phyloP scores from a whole-genome alignment of 2,113 vertebrate genomes.

The Semnopithecus entellus region DNA sequence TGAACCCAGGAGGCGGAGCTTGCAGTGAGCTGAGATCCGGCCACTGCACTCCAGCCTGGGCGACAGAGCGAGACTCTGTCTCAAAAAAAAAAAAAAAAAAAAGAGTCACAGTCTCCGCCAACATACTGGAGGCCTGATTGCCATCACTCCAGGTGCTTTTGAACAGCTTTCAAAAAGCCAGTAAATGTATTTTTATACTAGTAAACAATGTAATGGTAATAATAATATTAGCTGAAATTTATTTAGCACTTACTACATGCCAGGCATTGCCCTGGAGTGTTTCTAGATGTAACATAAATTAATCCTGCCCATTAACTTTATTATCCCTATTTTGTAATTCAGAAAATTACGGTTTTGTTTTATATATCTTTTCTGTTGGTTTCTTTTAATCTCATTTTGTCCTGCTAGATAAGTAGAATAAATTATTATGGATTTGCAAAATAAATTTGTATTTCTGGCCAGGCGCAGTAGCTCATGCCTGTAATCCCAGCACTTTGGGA shows the following conservation, averaged over 20 bases:
- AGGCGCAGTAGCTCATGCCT: no score
- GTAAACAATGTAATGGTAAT: not conserved
- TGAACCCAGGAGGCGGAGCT: no score
- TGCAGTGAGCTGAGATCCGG: no score
- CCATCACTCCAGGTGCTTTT: not conserved
- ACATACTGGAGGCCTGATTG: not conserved
- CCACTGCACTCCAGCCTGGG: no score
- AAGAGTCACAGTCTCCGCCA: not conserved
- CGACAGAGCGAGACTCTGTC: no score
- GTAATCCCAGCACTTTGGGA: no score
- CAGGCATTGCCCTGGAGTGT: not conserved
- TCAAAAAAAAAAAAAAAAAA: no score
- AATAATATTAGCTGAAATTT: not conserved
- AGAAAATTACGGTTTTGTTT: not conserved
- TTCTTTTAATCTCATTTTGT: conserved; percentile 10
- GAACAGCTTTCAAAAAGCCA: not conserved
- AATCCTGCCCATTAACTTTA: not conserved
- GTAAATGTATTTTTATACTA: conserved; percentile 16
- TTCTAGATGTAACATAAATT: conserved; percentile 37
- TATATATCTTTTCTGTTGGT: not conserved
- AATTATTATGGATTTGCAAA: conserved; percentile 32
- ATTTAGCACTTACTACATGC: not conserved
- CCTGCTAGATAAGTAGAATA: not conserved
- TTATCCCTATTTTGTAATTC: not conserved
- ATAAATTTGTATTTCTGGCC: not conserved